Percentiles rank a stretch among this genome's conserved stretches.
These are phyloP conservation scores for Hoplostethus atlanticus DNA, from an alignment of 2,797 vertebrate species.

Conservation along the genomic window DNA sequence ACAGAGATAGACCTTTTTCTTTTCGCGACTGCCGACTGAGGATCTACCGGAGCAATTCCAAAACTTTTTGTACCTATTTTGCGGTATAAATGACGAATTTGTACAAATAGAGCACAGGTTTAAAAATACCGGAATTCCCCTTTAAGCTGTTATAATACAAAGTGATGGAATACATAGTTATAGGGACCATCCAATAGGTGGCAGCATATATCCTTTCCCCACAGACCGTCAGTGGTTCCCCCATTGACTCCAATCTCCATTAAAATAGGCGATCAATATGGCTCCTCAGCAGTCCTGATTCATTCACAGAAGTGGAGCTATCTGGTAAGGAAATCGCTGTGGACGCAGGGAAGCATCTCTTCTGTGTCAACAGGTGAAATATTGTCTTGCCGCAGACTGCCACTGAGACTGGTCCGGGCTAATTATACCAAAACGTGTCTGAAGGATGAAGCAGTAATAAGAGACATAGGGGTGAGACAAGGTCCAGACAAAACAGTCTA, in stretches of 20 bases:
- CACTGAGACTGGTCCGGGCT: neutral
- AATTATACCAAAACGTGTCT: too few relatives aligned
- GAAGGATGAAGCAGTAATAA: too few relatives aligned
- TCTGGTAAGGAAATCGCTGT: conserved; percentile 29
- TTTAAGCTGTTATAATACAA: neutral
- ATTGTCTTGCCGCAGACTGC: conserved; percentile 15
- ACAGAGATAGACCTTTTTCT: too few relatives aligned
- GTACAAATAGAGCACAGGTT: too few relatives aligned
- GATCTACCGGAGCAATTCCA: too few relatives aligned
- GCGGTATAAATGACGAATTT: too few relatives aligned
- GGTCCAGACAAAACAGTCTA: too few relatives aligned
- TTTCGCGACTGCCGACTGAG: too few relatives aligned
- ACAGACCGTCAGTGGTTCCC: neutral
- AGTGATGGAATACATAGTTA: accelerated
- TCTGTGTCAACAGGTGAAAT: conserved; percentile 18
- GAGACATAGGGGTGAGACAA: too few relatives aligned
- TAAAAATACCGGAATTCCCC: too few relatives aligned
- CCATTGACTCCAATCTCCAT: conserved; percentile 41
- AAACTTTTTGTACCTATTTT: too few relatives aligned
- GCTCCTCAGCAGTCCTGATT: conserved; percentile 34
- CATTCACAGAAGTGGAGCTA: conserved; percentile 35
- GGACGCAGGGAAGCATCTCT: conserved; percentile 16
- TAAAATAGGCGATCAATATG: conserved; percentile 37
- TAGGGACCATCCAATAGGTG: conserved; percentile 68
- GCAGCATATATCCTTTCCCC: conserved; percentile 56